Conservation (phyloP, 2,797 vertebrate genomes). For the Sternarchorhynchus goeldii region DNA sequence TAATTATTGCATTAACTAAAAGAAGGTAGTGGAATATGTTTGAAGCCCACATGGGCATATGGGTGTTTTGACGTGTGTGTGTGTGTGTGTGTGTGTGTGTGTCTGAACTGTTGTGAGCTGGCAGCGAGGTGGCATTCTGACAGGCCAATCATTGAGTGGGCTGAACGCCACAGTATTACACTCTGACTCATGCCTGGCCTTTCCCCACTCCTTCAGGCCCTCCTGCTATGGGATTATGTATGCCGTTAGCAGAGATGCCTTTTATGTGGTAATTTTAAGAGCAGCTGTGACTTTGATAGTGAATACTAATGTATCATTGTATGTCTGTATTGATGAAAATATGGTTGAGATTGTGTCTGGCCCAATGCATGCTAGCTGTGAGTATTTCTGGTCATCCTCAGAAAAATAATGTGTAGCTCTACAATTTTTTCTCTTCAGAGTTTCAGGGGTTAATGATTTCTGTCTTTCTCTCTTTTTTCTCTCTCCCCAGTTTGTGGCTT, state of each 20-base stretch:
- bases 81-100: constrained; percentile 33
- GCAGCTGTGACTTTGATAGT: constrained; percentile 1
- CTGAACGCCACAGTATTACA: constrained; percentile 17
- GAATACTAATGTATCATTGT: background rate
- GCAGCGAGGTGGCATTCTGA: constrained; percentile 21
- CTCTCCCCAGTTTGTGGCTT: constrained; percentile 90
- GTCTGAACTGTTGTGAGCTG: background rate
- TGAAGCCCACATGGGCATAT: constrained; percentile 18
- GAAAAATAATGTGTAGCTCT: no score
- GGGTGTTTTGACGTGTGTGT: constrained; percentile 26
- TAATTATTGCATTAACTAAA: constrained; percentile 45
- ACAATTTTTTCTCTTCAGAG: background rate
- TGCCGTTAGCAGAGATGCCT: background rate
- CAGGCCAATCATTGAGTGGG: constrained; percentile 35
- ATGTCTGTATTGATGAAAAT: no score
- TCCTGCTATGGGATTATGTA: background rate
- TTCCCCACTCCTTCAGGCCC: background rate
- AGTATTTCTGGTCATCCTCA: background rate
- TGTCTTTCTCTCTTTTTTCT: constrained; percentile 41
- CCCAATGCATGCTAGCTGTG: background rate
- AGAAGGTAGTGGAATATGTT: constrained; percentile 27
- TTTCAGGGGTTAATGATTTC: background rate
- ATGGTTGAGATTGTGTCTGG: no score
- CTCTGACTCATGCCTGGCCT: constrained; percentile 29
- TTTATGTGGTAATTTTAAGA: constrained; percentile 15